Evolutionary conservation across 2,113 vertebrate genomes (phyloP).

Genomic region (Pseudorectes ferrugineus): DNA sequence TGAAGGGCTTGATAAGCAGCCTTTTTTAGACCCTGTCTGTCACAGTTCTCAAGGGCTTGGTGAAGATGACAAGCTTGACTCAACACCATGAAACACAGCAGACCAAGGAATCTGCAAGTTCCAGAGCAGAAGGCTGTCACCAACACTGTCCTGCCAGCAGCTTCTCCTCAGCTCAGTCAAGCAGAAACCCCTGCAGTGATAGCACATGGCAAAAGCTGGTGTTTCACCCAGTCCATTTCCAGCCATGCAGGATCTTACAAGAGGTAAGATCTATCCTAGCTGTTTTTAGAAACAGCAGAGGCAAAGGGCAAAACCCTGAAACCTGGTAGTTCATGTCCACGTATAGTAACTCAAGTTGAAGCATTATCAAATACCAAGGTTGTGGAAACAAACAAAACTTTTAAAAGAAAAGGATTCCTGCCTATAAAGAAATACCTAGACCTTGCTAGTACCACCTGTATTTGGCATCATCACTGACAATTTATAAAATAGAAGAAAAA

Average conservation of each 20-base stretch:
- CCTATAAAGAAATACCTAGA: not conserved
- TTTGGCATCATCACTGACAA: not conserved
- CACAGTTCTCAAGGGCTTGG: not conserved
- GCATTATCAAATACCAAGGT: not conserved
- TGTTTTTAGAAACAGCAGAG: not conserved
- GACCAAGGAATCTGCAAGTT: not conserved
- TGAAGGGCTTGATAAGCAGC: not conserved
- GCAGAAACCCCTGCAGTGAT: not conserved
- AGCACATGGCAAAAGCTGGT: not conserved
- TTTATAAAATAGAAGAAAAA: not conserved
- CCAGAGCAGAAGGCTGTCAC: not conserved
- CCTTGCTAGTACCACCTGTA: not conserved
- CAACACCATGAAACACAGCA: not conserved
- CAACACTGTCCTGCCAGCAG: not conserved
- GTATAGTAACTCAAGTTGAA: not conserved
- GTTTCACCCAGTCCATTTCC: not conserved
- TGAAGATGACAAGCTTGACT: not conserved
- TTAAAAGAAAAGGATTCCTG: not conserved
- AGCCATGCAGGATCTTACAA: not conserved
- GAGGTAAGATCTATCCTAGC: not conserved
- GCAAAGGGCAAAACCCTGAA: not conserved
- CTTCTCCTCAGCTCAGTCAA: not conserved
- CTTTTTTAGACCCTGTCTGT: not conserved
- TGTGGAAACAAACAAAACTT: not conserved
- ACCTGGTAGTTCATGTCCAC: not conserved